Percentiles rank a stretch among this genome's conserved stretches.
These are phyloP conservation scores for Okapia johnstoni DNA, from an alignment of 2,113 vertebrate species.

Conservation along the genomic window DNA sequence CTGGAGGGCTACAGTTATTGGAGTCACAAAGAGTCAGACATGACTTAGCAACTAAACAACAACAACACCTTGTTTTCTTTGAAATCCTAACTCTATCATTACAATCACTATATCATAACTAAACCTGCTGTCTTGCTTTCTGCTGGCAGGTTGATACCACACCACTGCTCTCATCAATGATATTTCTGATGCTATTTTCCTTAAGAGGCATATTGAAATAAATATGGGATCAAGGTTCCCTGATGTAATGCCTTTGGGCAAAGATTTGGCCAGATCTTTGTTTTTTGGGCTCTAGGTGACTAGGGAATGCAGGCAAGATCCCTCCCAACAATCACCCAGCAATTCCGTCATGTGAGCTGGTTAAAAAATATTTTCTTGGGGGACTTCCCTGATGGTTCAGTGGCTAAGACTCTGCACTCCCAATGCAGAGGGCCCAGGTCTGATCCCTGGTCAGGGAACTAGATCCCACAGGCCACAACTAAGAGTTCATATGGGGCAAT, in stretches of 20 bases:
- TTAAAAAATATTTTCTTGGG: neutral
- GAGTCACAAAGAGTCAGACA: neutral
- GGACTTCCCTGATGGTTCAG: neutral
- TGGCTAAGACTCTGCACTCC: rapidly evolving
- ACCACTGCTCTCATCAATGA: neutral
- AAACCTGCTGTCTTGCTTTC: neutral
- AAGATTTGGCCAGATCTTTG: neutral
- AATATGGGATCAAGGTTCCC: neutral
- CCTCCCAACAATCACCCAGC: neutral
- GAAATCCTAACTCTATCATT: neutral
- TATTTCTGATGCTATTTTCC: neutral
- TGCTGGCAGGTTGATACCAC: neutral
- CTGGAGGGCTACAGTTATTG: neutral
- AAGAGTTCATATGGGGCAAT: neutral
- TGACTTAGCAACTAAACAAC: neutral
- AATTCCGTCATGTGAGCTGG: neutral
- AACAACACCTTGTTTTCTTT: neutral
- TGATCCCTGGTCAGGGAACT: neutral
- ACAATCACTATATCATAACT: neutral
- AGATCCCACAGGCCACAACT: neutral
- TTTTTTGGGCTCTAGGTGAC: neutral
- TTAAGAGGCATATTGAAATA: neutral
- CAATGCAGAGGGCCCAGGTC: neutral
- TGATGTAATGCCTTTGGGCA: neutral
- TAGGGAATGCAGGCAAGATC: neutral